Base-by-base conservation (phyloP, 53 echinoderm and acorn worm genomes). In the Echinarachnius parma region DNA sequence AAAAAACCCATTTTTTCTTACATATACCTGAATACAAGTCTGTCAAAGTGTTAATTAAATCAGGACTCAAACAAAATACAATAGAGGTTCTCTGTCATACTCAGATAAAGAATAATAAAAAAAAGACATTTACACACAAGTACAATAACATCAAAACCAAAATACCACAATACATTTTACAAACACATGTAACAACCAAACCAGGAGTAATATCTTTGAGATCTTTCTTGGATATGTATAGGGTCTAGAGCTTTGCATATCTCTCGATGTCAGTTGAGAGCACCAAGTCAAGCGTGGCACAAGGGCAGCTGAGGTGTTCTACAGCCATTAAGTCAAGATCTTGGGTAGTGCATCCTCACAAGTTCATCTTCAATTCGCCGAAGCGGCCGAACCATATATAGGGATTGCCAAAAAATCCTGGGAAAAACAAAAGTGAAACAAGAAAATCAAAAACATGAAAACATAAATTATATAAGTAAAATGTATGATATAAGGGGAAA, bases 261-360 rank as follows among this genome's bases (percentile, higher is more conserved):
- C 27, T 24, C 24, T n/a, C 53, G 7, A n/a, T 24, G 27, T n/a
- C 53, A 53, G 53, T 24, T 25, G 53, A 24, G 27, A 24, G 27
- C 5, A 53, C 53, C 5, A 53, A 24, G 24, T 25, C 4, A 27
- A 53, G 24, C 23, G 24, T 5, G 11, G 24, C 53, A 53, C 53
- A 53, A 53, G 10, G 53, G 53, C 53, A 53, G 53, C 53, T 53
- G 53, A 53, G 53, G 53, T 53, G 53, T 53, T 53, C 24, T 21
- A 53, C 53, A 53, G 53, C 53, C 27, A 1, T 11, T 24, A 1
- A 24, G 7, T 24, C 53, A 24, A n/a, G 53, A 4, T 48, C 45
- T n/a, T n/a, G n/a, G n/a, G n/a, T n/a, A n/a, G n/a, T n/a, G n/a
- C n/a, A n/a, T n/a, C n/a, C n/a, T n/a, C n/a, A n/a, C n/a, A n/a